A percentile compares a stretch with the other conserved stretches of the same genome.
These are phyloP conservation scores for Oreochromis tanganicae DNA, from an alignment of 2,113 vertebrate species.

Conservation along the genomic window DNA sequence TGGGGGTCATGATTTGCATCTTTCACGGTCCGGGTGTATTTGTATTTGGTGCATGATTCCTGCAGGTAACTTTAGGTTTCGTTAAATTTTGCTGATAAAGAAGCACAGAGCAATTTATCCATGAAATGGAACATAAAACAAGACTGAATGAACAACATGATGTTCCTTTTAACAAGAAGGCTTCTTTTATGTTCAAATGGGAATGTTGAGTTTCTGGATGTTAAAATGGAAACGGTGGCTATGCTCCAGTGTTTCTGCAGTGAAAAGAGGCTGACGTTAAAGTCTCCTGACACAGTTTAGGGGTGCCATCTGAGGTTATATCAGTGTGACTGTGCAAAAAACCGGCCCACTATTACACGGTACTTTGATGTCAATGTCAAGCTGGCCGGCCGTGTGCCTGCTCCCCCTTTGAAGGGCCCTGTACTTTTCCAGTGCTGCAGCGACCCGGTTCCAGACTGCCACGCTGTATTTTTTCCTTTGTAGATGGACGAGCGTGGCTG, in stretches of 20 bases:
- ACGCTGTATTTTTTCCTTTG: conserved; percentile 55
- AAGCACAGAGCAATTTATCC: not conserved
- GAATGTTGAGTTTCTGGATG: not conserved
- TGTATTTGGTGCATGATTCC: not conserved
- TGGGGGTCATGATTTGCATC: not conserved
- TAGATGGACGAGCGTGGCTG: conserved; percentile 29
- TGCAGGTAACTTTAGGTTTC: not conserved
- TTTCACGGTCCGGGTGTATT: not conserved
- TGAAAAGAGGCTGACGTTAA: not conserved
- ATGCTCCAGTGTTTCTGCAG: not conserved
- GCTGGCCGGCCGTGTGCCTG: not conserved
- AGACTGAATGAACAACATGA: not conserved
- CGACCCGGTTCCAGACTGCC: conserved; percentile 52
- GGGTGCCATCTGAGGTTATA: not conserved
- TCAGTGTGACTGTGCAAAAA: not conserved
- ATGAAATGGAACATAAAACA: not conserved
- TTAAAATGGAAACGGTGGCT: not conserved
- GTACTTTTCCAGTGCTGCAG: conserved; percentile 13
- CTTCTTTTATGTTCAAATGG: not conserved
- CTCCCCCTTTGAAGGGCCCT: not conserved
- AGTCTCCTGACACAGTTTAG: not conserved
- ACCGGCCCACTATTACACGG: not conserved
- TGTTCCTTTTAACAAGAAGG: not conserved
- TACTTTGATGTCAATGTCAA: not conserved
- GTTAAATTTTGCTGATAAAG: not conserved